These are phyloP conservation scores for Sitta carolinensis DNA, from an alignment of 2,797 vertebrate species.

Conservation along the genomic window DNA sequence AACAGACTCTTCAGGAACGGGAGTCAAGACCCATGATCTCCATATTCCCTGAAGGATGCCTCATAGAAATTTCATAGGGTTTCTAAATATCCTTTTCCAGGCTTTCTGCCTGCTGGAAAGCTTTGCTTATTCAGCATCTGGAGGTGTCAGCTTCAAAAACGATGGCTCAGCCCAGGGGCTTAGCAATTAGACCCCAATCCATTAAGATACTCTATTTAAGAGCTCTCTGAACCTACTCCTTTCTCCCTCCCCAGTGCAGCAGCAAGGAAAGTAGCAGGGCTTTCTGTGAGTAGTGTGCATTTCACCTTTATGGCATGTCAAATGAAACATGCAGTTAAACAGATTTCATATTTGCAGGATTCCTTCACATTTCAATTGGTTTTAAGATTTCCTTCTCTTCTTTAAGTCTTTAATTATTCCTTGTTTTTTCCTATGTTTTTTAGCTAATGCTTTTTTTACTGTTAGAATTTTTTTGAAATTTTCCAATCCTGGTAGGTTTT, in stretches of 20 bases:
- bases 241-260: background rate
- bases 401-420: background rate
- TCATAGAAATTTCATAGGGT: background rate
- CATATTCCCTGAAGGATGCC: background rate
- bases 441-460: background rate
- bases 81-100: background rate
- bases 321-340: background rate
- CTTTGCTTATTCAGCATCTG: constrained; percentile 43
- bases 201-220: constrained; percentile 35
- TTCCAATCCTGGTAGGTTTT: background rate
- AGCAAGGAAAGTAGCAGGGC: background rate
- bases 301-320: background rate
- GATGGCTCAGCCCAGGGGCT: background rate
- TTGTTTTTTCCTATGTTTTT: background rate
- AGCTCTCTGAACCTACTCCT: background rate
- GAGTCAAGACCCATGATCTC: background rate
- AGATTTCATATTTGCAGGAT: background rate
- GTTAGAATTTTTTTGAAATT: background rate
- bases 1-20: background rate
- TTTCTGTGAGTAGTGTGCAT: background rate
- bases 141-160: constrained; percentile 17
- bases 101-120: background rate
- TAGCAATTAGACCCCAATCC: constrained; percentile 19
- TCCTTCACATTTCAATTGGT: background rate
- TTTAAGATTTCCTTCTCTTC: background rate